Conservation (phyloP, 2,113 vertebrate genomes). For the Scolopax mira region DNA sequence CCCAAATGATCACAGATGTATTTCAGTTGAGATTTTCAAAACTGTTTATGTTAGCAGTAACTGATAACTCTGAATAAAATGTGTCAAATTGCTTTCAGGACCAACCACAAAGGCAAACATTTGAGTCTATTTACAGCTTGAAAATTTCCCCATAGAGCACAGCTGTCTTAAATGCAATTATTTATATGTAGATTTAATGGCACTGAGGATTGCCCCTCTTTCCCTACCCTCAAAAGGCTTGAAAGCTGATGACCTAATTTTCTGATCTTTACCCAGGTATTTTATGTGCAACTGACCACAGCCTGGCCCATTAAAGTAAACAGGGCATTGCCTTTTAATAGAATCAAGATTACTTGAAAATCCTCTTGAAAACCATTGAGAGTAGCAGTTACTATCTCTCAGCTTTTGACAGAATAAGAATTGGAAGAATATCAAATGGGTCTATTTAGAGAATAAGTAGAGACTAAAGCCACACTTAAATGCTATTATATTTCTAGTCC, state of each 20-base stretch:
- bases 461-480: background rate
- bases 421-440: background rate
- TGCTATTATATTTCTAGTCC: background rate
- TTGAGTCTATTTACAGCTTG: conserved; percentile 18
- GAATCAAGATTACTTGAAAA: conserved; percentile 3
- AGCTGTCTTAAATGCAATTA: conserved; percentile 5
- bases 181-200: background rate
- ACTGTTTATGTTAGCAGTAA: conserved; percentile 41
- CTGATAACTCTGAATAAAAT: conserved; percentile 42
- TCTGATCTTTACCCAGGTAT: background rate
- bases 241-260: background rate
- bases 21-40: background rate
- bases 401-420: background rate
- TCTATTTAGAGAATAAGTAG: background rate
- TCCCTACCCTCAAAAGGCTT: background rate
- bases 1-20: conserved; percentile 29
- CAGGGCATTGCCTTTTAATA: background rate
- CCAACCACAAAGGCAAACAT: conserved; percentile 7
- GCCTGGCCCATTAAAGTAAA: background rate
- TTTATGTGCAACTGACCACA: background rate
- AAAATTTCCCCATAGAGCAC: background rate
- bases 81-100: conserved; percentile 31
- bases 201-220: background rate
- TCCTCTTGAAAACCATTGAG: background rate
- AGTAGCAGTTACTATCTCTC: background rate